Base-by-base conservation (phyloP, 2,797 vertebrate species). In the Choloepus didactylus region DNA sequence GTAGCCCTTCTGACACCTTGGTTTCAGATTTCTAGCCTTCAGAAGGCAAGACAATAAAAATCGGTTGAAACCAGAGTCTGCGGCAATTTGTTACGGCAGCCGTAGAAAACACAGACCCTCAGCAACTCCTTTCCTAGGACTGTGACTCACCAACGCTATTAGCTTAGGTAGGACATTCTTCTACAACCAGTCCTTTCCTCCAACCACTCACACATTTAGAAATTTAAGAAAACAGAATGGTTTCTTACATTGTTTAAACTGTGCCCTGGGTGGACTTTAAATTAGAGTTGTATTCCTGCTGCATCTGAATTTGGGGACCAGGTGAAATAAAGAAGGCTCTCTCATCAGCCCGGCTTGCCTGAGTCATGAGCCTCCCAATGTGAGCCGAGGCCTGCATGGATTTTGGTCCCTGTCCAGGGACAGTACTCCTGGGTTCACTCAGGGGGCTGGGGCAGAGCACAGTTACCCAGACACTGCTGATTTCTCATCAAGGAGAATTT, bases 331-430 rank as follows among this genome's bases (percentile, higher is more conserved):
- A 59, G 46, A 41, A 44, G 44, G 15, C 6, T 62, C 10, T 31
- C 49, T 59, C 38, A 49, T 1, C 19, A 8, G 31, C 16, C 51
- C 49, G 44, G 73, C 54, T 46, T 62, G 35, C 0, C 18, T n/a
- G 60, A 38, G 29, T 7, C 25, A 12, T 0, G 15, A 64, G 29
- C 2, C 27, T 8, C 60, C 51, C 1, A 1, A 4, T 3, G 35
- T 12, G 64, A 27, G 62, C 31, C 1, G 7, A 64, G 46, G 38
- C 72, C 49, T 62, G 72, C n/a, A n/a, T 0, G 0, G 11, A 64
- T 19, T 31, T 88, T 11, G 38, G 64, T 0, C 0, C 56, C 23
- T 66, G 86, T 38, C 41, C 66, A 12, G 35, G 38, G 4, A 72
- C 4, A 11, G 72, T 11, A 2, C 46, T 5, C 51, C 31, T 38